Conservation (phyloP, 2,888 invertebrate genomes). For the Lagria hirta region DNA sequence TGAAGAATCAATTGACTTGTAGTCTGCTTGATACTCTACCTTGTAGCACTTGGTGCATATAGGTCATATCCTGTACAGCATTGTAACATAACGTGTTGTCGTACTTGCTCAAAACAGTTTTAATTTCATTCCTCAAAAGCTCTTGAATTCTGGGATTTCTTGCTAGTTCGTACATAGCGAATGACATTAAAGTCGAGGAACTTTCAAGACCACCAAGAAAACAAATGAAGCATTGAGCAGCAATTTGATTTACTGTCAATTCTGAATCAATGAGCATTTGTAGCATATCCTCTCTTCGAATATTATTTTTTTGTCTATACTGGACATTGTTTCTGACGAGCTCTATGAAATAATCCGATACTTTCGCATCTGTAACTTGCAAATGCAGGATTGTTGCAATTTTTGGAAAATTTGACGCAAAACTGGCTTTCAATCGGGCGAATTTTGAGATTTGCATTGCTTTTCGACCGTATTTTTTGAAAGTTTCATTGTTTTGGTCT, state of each 20-base stretch:
- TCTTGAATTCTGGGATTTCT: constrained; percentile 30
- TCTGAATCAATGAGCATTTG: constrained; percentile 6
- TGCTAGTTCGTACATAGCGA: constrained; percentile 31
- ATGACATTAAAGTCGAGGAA: constrained; percentile 33
- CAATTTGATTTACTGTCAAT: constrained; percentile 2
- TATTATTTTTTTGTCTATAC: constrained; percentile 11
- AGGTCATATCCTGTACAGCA: constrained; percentile 31
- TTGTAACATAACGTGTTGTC: constrained; percentile 33
- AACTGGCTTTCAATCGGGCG: not conserved
- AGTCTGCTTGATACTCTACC: too few relatives aligned
- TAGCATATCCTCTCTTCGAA: constrained; percentile 6
- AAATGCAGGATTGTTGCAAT: not conserved
- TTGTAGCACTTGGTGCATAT: constrained; percentile 31
- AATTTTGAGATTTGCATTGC: constrained; percentile 6
- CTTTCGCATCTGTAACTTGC: not conserved
- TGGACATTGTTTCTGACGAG: constrained; percentile 2
- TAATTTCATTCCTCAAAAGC: constrained; percentile 29
- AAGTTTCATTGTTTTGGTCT: constrained; percentile 56
- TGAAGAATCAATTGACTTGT: too few relatives aligned
- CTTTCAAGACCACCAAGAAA: constrained; percentile 31
- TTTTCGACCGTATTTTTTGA: constrained; percentile 40
- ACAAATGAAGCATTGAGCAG: not conserved
- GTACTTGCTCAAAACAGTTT: constrained; percentile 26
- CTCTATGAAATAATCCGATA: constrained; percentile 1
- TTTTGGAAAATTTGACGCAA: constrained; percentile 2